Evolutionary conservation across 2,113 vertebrate genomes (phyloP).

Genomic region (Pseudolaguvia tuberculata): DNA sequence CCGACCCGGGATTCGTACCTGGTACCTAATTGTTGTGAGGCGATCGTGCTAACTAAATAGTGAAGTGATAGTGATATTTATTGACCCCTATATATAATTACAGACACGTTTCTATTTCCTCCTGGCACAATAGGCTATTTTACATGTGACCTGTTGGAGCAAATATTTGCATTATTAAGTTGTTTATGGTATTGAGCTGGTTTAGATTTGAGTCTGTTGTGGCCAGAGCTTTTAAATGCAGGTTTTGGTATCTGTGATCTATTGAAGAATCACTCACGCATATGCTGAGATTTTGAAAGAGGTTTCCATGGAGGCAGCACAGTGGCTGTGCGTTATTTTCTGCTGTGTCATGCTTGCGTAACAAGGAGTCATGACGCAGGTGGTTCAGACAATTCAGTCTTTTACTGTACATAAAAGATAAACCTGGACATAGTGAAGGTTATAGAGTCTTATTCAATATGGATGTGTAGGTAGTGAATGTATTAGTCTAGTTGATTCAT

Average conservation of each 20-base stretch:
- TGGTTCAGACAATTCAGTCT: constrained; percentile 9
- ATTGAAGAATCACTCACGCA: constrained; percentile 24
- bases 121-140: no score
- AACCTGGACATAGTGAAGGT: neutral
- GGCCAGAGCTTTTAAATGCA: constrained; percentile 13
- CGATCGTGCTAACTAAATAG: no score
- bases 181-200: constrained; percentile 4
- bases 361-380: constrained; percentile 3
- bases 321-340: constrained; percentile 18
- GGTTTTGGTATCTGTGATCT: constrained; percentile 24
- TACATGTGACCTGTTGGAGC: no score
- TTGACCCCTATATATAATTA: no score
- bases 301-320: constrained; percentile 26
- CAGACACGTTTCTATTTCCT: no score
- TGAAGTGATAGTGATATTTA: no score
- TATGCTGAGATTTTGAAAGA: constrained; percentile 15
- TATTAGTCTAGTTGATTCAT: no score
- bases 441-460: no score
- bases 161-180: neutral
- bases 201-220: constrained; percentile 29
- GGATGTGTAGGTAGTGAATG: no score
- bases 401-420: neutral
- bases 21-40: no score
- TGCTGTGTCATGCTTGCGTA: constrained; percentile 31
- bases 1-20: no score